Evolutionary conservation across 2,888 invertebrate genomes (phyloP).

Genomic region (Agrilus mali): DNA sequence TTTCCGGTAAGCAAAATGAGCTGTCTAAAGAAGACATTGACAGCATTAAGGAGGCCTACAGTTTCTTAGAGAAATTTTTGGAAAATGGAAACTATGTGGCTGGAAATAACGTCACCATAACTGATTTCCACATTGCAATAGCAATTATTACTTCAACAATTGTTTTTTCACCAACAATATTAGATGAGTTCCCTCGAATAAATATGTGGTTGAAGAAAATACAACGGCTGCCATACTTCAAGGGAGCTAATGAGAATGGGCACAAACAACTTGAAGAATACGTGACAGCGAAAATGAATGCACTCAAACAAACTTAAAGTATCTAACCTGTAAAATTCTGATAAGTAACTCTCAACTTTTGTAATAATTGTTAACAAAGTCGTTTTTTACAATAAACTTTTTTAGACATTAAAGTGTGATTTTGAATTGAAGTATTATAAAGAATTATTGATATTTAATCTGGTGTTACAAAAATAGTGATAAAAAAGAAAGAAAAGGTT

Average conservation of each 20-base stretch:
- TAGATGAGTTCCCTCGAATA: constrained; percentile 15
- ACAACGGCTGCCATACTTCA: constrained; percentile 18
- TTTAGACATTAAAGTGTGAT: too few relatives aligned
- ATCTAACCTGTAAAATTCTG: too few relatives aligned
- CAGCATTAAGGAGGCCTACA: constrained; percentile 28
- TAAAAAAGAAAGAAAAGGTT: too few relatives aligned
- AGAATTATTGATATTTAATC: too few relatives aligned
- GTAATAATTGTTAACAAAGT: too few relatives aligned
- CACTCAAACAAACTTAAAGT: too few relatives aligned
- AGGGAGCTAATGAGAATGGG: constrained; percentile 1
- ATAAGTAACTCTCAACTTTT: too few relatives aligned
- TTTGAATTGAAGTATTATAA: too few relatives aligned
- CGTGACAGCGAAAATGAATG: constrained; percentile 17
- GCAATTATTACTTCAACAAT: constrained; percentile 22
- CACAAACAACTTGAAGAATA: too few relatives aligned
- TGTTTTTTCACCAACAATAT: constrained; percentile 12
- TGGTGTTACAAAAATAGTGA: too few relatives aligned
- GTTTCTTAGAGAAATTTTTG: constrained; percentile 36
- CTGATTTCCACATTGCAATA: constrained; percentile 36
- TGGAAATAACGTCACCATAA: constrained; percentile 38
- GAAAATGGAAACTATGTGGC: constrained; percentile 36
- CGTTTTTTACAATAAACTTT: too few relatives aligned
- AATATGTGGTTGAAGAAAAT: constrained; percentile 22
- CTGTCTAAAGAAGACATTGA: constrained; percentile 4
- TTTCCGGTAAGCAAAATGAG: background rate